A percentile compares a stretch with the other conserved stretches of the same genome.
Conservation (phyloP, 2,113 vertebrate species). For the Oreochromis tanganicae region DNA sequence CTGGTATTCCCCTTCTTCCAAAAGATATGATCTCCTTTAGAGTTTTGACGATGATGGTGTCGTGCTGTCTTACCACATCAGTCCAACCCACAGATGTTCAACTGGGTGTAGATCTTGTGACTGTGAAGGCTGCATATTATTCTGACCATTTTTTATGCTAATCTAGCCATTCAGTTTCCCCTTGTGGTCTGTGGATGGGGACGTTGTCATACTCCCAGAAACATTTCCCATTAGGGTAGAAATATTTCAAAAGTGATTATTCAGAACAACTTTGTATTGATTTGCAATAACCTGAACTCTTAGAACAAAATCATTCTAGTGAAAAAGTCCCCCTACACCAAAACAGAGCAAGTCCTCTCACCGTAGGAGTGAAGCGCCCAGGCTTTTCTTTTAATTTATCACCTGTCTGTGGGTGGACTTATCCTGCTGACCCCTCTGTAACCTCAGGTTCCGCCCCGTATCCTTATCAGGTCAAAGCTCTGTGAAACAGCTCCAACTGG, state of each 20-base stretch:
- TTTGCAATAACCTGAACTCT: background rate
- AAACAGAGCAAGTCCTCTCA: background rate
- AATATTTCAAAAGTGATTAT: background rate
- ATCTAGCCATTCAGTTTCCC: background rate
- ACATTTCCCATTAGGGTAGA: background rate
- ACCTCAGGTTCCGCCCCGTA: background rate
- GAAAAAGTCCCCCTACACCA: background rate
- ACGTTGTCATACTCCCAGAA: background rate
- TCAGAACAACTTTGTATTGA: background rate
- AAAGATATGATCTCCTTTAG: background rate
- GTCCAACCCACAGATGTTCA: background rate
- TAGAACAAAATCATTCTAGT: background rate
- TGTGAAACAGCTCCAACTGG: background rate
- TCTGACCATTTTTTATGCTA: background rate
- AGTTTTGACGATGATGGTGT: background rate
- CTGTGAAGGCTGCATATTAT: background rate
- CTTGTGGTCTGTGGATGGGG: background rate
- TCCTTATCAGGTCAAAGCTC: conserved; percentile 41
- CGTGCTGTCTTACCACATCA: background rate
- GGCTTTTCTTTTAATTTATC: background rate
- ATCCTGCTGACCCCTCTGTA: conserved; percentile 15
- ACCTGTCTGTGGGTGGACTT: background rate
- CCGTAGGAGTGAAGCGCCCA: background rate
- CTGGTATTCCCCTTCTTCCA: background rate
- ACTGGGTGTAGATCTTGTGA: background rate